Percentiles rank a stretch among this genome's conserved stretches.
These are phyloP conservation scores for Sphaerophoria rueppellii DNA, from an alignment of 2,888 invertebrate species.

Conservation along the genomic window DNA sequence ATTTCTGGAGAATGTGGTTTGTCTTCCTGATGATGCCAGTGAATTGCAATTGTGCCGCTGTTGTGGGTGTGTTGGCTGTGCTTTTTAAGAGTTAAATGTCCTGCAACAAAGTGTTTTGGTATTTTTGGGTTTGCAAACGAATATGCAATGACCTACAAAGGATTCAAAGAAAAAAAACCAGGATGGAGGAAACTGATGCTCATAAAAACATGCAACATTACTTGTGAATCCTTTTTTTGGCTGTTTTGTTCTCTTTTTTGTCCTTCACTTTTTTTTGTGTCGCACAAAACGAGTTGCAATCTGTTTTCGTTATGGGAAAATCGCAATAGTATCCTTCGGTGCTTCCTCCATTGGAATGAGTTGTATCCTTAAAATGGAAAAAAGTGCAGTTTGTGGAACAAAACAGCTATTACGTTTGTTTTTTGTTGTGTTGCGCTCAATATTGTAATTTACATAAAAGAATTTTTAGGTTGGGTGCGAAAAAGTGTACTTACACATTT, in stretches of 20 bases:
- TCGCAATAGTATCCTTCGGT: slow-evolving; percentile 70
- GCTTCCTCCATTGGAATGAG: slow-evolving; percentile 31
- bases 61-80: slow-evolving; percentile 14
- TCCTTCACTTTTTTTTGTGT: background rate
- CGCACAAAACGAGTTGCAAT: slow-evolving; percentile 64
- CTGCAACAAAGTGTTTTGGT: slow-evolving; percentile 69
- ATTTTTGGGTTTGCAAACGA: slow-evolving; percentile 33
- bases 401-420: slow-evolving; percentile 61
- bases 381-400: slow-evolving; percentile 1
- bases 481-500: slow-evolving; percentile 20
- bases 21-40: slow-evolving; percentile 11
- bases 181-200: slow-evolving; percentile 29
- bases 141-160: slow-evolving; percentile 55
- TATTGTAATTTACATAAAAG: slow-evolving; percentile 71
- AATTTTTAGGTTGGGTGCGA: slow-evolving; percentile 58
- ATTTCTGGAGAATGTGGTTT: slow-evolving; percentile 53
- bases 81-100: slow-evolving; percentile 55
- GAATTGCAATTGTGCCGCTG: background rate
- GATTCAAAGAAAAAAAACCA: slow-evolving; percentile 2
- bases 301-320: slow-evolving; percentile 73
- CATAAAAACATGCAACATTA: slow-evolving; percentile 71
- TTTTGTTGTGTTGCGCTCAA: slow-evolving; percentile 41
- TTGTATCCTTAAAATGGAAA: slow-evolving; percentile 10
- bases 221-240: slow-evolving; percentile 58
- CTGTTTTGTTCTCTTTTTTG: slow-evolving; percentile 38